Evolutionary conservation across 2,797 vertebrate species (phyloP).

Genomic region (Philypnodon macrostomus): DNA sequence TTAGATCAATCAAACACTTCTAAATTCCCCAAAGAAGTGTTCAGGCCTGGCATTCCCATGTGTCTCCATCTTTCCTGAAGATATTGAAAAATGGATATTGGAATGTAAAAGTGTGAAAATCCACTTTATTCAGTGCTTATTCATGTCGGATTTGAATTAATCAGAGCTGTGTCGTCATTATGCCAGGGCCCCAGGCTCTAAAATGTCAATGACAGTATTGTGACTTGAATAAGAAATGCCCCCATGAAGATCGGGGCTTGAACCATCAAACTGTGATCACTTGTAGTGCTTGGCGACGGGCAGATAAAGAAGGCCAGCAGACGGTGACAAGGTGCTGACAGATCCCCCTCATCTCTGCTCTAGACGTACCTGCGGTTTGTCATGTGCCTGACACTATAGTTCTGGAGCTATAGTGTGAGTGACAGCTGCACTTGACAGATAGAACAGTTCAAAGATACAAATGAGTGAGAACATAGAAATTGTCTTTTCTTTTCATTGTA

Average conservation of each 20-base stretch:
- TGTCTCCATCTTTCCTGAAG: slow-evolving; percentile 9
- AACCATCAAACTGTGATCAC: slow-evolving; percentile 75
- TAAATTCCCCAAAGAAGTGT: slow-evolving; percentile 2
- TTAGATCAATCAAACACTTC: not conserved
- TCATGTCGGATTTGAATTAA: slow-evolving; percentile 51
- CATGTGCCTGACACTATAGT: slow-evolving; percentile 47
- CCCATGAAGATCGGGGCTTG: slow-evolving; percentile 43
- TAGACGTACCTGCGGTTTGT: slow-evolving; percentile 58
- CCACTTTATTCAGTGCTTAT: slow-evolving; percentile 12
- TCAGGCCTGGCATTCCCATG: not conserved
- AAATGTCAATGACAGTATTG: slow-evolving; percentile 61
- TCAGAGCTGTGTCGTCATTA: slow-evolving; percentile 53
- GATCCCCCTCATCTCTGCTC: slow-evolving; percentile 43
- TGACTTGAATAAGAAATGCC: slow-evolving; percentile 74
- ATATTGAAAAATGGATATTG: slow-evolving; percentile 15
- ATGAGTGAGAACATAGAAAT: slow-evolving; percentile 9
- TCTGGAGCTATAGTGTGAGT: slow-evolving; percentile 53
- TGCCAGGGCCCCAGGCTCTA: slow-evolving; percentile 41
- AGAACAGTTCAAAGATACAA: slow-evolving; percentile 16
- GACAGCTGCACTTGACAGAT: slow-evolving; percentile 31
- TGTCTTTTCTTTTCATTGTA: no score
- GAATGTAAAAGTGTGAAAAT: slow-evolving; percentile 16
- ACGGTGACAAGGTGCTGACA: slow-evolving; percentile 62
- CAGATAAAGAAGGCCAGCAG: slow-evolving; percentile 53
- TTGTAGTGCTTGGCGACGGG: slow-evolving; percentile 60